These are phyloP conservation scores for Drosophila buzzatii DNA, from an alignment of 2,888 invertebrate genomes.

Conservation along the genomic window DNA sequence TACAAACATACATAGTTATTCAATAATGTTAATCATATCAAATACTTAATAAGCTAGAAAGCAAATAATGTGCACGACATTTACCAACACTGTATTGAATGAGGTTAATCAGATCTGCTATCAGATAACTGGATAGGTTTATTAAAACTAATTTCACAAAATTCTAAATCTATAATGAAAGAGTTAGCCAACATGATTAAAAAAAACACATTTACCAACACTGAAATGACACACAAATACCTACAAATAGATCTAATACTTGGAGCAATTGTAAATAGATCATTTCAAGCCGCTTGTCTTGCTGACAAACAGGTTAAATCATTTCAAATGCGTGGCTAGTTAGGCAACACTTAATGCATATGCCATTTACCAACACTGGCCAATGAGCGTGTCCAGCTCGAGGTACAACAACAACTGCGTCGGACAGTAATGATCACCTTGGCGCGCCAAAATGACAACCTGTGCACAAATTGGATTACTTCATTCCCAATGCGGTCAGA, in stretches of 20 bases:
- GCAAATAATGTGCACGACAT: slow-evolving; percentile 5
- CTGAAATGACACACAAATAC: background rate
- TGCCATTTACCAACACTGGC: slow-evolving; percentile 32
- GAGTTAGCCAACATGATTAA: background rate
- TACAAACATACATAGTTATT: too few species aligned
- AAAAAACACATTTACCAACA: background rate
- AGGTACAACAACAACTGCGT: slow-evolving; percentile 1
- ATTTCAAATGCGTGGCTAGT: slow-evolving; percentile 56
- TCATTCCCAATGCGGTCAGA: slow-evolving; percentile 65
- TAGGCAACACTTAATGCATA: slow-evolving; percentile 24
- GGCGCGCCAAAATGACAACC: slow-evolving; percentile 73
- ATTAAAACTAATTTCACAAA: too few species aligned
- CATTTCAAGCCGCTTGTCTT: background rate
- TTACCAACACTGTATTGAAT: slow-evolving; percentile 28
- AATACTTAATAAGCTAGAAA: slow-evolving; percentile 48
- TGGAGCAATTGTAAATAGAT: background rate
- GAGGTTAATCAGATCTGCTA: background rate
- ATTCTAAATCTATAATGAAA: background rate
- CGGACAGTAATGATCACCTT: slow-evolving; percentile 71
- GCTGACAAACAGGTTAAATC: slow-evolving; percentile 41
- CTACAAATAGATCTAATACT: background rate
- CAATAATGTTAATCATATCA: slow-evolving; percentile 38
- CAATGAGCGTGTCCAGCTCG: slow-evolving; percentile 7
- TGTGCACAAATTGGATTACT: slow-evolving; percentile 77
- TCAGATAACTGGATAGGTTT: background rate